A percentile compares a stretch with the other conserved stretches of the same genome.
These are phyloP conservation scores for Petrocephalus zakoni DNA, from an alignment of 2,113 vertebrate genomes.

Conservation along the genomic window DNA sequence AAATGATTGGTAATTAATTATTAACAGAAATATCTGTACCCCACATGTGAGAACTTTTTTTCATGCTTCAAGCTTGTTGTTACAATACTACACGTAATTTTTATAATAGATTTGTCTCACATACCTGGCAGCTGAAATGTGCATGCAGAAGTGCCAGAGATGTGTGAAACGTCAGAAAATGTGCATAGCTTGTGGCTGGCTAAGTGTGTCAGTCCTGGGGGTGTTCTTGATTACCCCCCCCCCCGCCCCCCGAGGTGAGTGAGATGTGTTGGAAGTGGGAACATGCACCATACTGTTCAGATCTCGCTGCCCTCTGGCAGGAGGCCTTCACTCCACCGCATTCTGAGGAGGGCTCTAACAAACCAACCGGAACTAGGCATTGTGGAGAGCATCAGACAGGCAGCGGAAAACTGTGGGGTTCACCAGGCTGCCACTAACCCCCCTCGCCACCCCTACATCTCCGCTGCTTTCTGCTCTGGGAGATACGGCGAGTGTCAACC, in stretches of 20 bases:
- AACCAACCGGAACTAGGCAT: background rate
- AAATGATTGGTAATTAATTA: background rate
- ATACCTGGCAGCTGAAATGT: background rate
- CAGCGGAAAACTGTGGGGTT: conserved; percentile 20
- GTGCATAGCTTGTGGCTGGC: background rate
- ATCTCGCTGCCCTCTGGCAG: background rate
- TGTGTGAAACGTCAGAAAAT: background rate
- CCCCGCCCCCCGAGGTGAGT: background rate
- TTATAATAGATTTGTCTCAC: background rate
- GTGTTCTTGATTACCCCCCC: background rate
- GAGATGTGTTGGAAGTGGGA: background rate
- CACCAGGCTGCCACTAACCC: conserved; percentile 39
- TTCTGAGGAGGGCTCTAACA: background rate
- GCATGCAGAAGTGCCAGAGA: background rate
- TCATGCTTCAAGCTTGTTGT: background rate
- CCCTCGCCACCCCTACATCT: conserved; percentile 32
- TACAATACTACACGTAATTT: background rate
- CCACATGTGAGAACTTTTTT: background rate
- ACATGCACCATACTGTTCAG: background rate
- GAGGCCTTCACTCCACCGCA: no score
- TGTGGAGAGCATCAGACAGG: background rate
- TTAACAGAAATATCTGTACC: background rate
- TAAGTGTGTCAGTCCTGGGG: background rate
- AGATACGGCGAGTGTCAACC: conserved; percentile 70
- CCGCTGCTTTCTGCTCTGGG: conserved; percentile 60